Evolutionary conservation across 2,113 vertebrate species (phyloP).

Genomic region (Sapajus apella): DNA sequence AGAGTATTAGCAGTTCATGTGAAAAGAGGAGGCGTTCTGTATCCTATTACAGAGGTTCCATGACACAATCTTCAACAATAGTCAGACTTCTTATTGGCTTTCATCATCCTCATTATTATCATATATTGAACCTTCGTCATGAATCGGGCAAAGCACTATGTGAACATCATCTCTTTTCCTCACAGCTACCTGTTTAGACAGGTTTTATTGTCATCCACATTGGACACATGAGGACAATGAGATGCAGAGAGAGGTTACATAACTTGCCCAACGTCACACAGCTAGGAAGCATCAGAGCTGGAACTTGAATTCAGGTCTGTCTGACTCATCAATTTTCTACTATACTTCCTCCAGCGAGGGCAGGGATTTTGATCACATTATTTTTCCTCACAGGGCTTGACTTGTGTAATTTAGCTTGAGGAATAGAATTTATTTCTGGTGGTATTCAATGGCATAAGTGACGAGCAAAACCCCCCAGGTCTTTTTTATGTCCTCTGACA

Average conservation of each 20-base stretch:
- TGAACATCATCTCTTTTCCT: background rate
- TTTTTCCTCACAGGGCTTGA: background rate
- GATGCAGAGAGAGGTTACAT: background rate
- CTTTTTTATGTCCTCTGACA: background rate
- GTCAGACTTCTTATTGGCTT: background rate
- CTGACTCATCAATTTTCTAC: background rate
- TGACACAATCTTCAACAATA: background rate
- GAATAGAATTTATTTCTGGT: background rate
- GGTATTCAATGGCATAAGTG: background rate
- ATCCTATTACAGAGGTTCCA: background rate
- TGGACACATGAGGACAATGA: background rate
- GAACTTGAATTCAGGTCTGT: background rate
- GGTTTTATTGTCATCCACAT: background rate
- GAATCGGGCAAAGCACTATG: background rate
- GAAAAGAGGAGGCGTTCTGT: background rate
- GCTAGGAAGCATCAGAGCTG: background rate
- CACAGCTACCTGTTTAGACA: background rate
- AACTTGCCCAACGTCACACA: background rate
- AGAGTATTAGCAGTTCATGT: background rate
- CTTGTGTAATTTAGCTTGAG: background rate
- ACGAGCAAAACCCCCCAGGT: background rate
- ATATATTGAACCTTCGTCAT: background rate
- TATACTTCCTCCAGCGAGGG: background rate
- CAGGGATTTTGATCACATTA: background rate
- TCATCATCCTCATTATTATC: background rate